phyloP scores from a whole-genome alignment of 37 sponge, comb jelly and placozoan species.

The Geodia barretti region DNA sequence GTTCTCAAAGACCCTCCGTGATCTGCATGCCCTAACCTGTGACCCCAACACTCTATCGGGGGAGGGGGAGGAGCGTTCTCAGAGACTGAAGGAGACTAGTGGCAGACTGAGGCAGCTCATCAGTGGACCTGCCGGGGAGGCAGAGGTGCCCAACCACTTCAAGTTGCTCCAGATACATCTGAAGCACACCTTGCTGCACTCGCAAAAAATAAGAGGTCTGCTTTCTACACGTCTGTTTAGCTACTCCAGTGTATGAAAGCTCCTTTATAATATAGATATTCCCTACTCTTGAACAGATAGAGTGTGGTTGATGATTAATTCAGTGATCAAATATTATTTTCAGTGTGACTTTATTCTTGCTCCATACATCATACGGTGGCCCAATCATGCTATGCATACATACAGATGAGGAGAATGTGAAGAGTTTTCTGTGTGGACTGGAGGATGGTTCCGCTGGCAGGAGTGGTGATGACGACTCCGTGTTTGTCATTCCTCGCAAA shows the following conservation, averaged over 20 bases:
- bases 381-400: no score
- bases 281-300: no score
- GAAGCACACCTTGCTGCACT: conserved; percentile 20
- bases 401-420: conserved; percentile 34
- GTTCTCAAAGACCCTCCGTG: not conserved
- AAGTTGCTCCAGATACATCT: conserved; percentile 42
- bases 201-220: no score
- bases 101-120: not conserved
- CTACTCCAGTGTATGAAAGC: no score
- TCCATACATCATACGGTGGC: no score
- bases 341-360: no score
- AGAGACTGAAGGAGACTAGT: not conserved
- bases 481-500: conserved; percentile 38
- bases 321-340: not conserved
- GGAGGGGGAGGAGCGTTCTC: not conserved
- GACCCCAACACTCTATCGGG: no score
- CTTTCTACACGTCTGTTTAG: no score
- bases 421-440: conserved; percentile 40
- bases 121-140: not conserved
- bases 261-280: no score
- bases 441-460: conserved; percentile 37
- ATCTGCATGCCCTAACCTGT: not conserved
- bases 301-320: not conserved
- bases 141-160: conserved; percentile 14
- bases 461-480: conserved; percentile 12